These are phyloP conservation scores for Haliclystus octoradiatus DNA, from an alignment of 30 jellyfish, hydroid and myxozoan genomes.

Conservation along the genomic window DNA sequence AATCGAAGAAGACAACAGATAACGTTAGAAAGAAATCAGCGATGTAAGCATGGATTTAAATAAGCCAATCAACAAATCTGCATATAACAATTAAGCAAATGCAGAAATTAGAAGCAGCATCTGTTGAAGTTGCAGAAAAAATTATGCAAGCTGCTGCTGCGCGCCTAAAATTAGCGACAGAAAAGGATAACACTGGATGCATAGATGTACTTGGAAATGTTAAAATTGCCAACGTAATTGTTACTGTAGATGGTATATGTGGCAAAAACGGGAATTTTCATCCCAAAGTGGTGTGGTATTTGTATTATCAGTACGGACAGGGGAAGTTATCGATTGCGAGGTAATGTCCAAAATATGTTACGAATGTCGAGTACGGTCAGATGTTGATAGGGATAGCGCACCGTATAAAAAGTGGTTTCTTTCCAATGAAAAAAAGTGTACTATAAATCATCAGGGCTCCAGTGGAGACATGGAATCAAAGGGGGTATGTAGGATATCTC, in stretches of 20 bases:
- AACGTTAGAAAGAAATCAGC: too few relatives aligned
- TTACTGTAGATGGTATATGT: constrained; percentile 22
- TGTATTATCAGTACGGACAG: constrained; percentile 21
- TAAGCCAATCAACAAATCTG: constrained; percentile 13
- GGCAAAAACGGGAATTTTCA: too few relatives aligned
- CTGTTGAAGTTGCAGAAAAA: constrained; percentile 12
- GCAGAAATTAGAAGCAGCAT: neutral
- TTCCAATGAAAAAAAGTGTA: neutral
- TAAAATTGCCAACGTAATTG: constrained; percentile 12
- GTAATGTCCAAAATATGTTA: constrained; percentile 7
- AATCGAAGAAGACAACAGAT: too few relatives aligned
- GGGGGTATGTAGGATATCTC: constrained; percentile 9
- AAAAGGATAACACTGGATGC: constrained; percentile 6
- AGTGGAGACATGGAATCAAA: constrained; percentile 9
- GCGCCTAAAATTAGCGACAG: neutral
- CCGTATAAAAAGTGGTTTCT: neutral
- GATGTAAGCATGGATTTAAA: constrained; percentile 10
- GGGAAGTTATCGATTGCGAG: constrained; percentile 25
- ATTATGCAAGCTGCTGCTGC: constrained; percentile 15
- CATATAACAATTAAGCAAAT: constrained; percentile 9
- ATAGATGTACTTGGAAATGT: constrained; percentile 8
- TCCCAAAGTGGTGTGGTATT: constrained; percentile 25
- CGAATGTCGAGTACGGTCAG: constrained; percentile 7
- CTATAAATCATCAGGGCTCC: constrained; percentile 13
- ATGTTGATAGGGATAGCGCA: constrained; percentile 6